A percentile compares a stretch with the other conserved stretches of the same genome.
phyloP scores from a whole-genome alignment of 37 sponge, comb jelly and placozoan genomes.

The Aphrocallistes beatrix region DNA sequence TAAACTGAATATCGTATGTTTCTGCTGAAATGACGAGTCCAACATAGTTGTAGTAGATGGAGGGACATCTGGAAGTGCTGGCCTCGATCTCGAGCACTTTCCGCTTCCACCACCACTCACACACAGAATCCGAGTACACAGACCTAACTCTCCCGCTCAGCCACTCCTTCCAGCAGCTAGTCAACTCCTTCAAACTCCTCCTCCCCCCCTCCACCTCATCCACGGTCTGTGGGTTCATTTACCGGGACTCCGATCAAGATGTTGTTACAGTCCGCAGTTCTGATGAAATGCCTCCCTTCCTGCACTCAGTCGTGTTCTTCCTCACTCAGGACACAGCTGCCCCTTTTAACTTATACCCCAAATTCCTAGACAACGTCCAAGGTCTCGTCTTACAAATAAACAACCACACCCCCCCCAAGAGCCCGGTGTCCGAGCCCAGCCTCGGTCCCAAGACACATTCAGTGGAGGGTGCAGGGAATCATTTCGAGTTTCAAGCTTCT shows the following conservation, averaged over 20 bases:
- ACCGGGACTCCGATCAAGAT: not conserved
- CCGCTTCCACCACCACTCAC: not conserved
- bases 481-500: not conserved
- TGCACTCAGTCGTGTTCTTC: conserved; percentile 6
- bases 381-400: not conserved
- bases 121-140: not conserved
- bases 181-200: not conserved
- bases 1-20: too few relatives aligned
- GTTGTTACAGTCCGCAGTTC: not conserved
- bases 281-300: not conserved
- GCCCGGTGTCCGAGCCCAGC: not conserved
- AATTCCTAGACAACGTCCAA: not conserved
- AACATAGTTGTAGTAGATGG: too few relatives aligned
- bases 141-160: not conserved
- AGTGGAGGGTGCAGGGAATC: not conserved
- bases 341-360: not conserved
- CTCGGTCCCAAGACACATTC: not conserved
- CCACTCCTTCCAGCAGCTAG: not conserved
- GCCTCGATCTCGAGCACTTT: not conserved
- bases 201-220: not conserved
- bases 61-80: not conserved
- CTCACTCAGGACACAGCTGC: not conserved
- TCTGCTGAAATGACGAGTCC: too few relatives aligned
- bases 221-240: not conserved
- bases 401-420: not conserved